Conservation (phyloP, 2,113 vertebrate species). For the Clarias macrocephalus region DNA sequence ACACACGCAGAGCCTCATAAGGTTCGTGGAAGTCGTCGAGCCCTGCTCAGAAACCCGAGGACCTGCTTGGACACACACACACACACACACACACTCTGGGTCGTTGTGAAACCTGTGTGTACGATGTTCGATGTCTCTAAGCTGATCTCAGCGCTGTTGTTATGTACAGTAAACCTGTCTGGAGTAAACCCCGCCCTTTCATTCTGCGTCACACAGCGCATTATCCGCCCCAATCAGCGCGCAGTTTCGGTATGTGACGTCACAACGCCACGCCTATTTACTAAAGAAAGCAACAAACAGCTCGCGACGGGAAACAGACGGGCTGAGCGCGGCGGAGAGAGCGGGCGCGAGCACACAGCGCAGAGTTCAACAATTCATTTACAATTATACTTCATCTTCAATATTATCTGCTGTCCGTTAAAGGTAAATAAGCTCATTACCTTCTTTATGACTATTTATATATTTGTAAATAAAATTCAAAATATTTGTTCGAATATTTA, state of each 20-base stretch:
- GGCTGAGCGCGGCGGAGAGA: constrained; percentile 36
- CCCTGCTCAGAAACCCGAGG: neutral
- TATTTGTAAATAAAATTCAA: too few relatives aligned
- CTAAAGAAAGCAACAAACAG: constrained; percentile 59
- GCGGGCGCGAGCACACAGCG: too few relatives aligned
- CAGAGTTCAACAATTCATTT: neutral
- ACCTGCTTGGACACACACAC: too few relatives aligned
- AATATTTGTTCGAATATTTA: too few relatives aligned
- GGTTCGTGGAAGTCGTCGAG: neutral
- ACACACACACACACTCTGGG: neutral
- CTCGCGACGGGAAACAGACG: constrained; percentile 30
- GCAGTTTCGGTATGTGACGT: constrained; percentile 61
- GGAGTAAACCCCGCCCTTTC: neutral
- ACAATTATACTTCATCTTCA: neutral
- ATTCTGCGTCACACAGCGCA: neutral
- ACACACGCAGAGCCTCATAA: neutral
- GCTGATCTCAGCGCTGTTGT: neutral
- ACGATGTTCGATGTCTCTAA: neutral
- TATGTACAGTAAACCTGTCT: constrained; percentile 14
- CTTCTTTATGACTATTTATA: neutral
- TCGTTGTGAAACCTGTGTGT: neutral
- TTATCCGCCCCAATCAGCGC: constrained; percentile 53
- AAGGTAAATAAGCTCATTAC: neutral
- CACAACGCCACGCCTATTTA: constrained; percentile 30
- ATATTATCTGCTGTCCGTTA: neutral